Evolutionary conservation across 2,888 invertebrate genomes (phyloP), one percentile per base, ranked within the genome.

Genomic region (Platerodrilus igneus): DNA sequence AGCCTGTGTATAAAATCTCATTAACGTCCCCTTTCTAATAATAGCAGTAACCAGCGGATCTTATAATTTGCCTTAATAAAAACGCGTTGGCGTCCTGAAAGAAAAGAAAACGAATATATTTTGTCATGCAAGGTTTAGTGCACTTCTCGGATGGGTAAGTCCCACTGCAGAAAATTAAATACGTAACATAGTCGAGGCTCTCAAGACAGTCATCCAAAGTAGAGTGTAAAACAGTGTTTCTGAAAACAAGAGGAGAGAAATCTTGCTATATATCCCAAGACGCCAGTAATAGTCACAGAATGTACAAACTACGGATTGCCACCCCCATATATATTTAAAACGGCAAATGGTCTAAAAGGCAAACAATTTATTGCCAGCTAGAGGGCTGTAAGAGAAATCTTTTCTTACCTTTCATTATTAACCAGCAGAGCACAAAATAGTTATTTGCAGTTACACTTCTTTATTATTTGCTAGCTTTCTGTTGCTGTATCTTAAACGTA

Each of bases 211-310:
- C 50, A 50, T 53, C 47, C 37, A 39, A 45, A 47, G 47, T 47
- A 48, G 51, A 48, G 53, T 53, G 53, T 53, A 53, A 53, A 53
- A 50, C 50, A 53, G 42, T 53, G 53, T 51, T 48, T 51, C 41
- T 9, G 46, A 50, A 44, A 48, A 42, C 43, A 47, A 50, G 38
- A 45, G 38, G 35, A 40, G 47, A 37, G 48, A 40, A 48, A 49
- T 46, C 43, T 45, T 41, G 23, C 41, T 36, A 29, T 41, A 25
- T 22, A 21, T 50, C 52, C 53, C 53, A 29, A 27, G 50, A 15
- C 48, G 37, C 18, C 46, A 46, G 40, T 50, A 52, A 51, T 46
- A 35, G 31, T 25, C 39, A 33, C 26, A 36, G 44, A 39, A 30
- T 22, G 20, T 29, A 19, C 35, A 38, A 41, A 41, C 26, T 32